These are phyloP conservation scores for Epizoanthus ramosus DNA, from an alignment of 92 coral and sea anemone genomes.

Conservation along the genomic window DNA sequence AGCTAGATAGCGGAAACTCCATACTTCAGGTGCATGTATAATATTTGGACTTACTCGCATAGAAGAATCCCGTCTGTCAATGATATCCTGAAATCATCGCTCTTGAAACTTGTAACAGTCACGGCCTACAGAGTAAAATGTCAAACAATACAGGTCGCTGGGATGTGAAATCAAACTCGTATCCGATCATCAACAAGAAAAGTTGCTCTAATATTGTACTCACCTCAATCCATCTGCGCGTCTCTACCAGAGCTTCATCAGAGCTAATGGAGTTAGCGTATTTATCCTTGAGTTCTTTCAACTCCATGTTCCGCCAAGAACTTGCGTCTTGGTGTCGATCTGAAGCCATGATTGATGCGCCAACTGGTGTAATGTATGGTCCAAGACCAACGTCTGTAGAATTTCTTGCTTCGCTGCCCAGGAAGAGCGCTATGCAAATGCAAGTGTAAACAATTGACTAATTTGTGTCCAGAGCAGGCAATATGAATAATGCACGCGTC, in stretches of 20 bases:
- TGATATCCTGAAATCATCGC: constrained; percentile 82
- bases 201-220: background rate
- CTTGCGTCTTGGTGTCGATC: constrained; percentile 6
- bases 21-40: background rate
- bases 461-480: background rate
- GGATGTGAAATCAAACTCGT: constrained; percentile 27
- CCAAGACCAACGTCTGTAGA: background rate
- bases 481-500: constrained; percentile 30
- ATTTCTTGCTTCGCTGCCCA: constrained; percentile 29
- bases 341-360: constrained; percentile 8
- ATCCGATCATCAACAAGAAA: background rate
- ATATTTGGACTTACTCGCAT: constrained; percentile 82
- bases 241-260: constrained; percentile 80
- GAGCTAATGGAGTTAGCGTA: constrained; percentile 49
- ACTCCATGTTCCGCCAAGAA: background rate
- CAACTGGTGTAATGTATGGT: background rate
- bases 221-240: constrained; percentile 98
- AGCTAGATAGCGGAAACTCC: background rate
- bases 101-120: constrained; percentile 69
- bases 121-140: constrained; percentile 57
- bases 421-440: constrained; percentile 39
- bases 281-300: constrained; percentile 47
- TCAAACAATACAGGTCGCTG: background rate
- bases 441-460: constrained; percentile 23
- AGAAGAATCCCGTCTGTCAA: constrained; percentile 83